Evolutionary conservation across 1,140 invertebrate genomes (phyloP), one percentile per base, ranked within the genome.

Genomic region (Bilobella aurantiaca): DNA sequence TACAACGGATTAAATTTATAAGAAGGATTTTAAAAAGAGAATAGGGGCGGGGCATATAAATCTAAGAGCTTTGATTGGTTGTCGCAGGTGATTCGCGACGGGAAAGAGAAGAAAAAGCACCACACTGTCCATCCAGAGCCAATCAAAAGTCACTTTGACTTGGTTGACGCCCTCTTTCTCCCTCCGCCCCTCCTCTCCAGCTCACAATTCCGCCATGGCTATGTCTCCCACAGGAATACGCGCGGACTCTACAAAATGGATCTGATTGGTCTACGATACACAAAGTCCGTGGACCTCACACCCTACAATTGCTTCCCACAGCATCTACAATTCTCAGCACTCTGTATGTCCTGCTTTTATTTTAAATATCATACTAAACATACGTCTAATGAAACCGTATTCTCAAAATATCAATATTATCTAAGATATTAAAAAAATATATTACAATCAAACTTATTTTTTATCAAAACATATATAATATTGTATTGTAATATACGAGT

Each of bases 41-140:
- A n/a, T n/a, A n/a, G n/a, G n/a, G n/a, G n/a, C n/a, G n/a, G n/a
- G n/a, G n/a, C n/a, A n/a, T n/a, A n/a, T n/a, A n/a, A n/a, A n/a
- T n/a, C n/a, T n/a, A n/a, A n/a, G n/a, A n/a, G n/a, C n/a, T n/a
- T n/a, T n/a, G n/a, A n/a, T n/a, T n/a, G n/a, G n/a, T n/a, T n/a
- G n/a, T 81, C 90, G 60, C 84, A 86, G 74, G 85, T 90, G 12
- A 88, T 91, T 67, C 77, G 87, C 28, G 86, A 89, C 75, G 87
- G 86, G 46, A 83, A 84, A 18, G 84, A 89, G 74, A 87, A 87
- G 75, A 81, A 83, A 66, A 87, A 88, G 75, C 87, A 90, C 74
- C 85, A 87, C 73, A 85, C 86, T 0, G 86, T 90, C 1, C 87
- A 90, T 74, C 87, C 87, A 0, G 87, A 89, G 74, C 87, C 88